These are phyloP conservation scores for Zoanthus solanderi DNA, from an alignment of 92 coral and sea anemone species.

Conservation along the genomic window DNA sequence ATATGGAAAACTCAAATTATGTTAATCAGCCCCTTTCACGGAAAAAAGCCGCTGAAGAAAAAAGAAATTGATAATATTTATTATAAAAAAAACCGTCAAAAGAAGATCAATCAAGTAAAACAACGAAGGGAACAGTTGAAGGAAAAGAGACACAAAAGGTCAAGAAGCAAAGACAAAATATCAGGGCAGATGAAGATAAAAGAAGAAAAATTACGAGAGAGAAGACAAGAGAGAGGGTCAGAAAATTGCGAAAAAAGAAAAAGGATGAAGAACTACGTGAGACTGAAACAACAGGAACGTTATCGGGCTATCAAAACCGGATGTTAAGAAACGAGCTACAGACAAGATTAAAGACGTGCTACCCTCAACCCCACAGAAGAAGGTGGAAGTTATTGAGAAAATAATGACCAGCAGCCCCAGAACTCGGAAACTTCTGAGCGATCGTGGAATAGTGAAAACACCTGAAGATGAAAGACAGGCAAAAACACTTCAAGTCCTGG, in stretches of 20 bases:
- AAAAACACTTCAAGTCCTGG: constrained; percentile 10
- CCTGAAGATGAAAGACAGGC: background rate
- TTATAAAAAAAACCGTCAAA: background rate
- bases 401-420: background rate
- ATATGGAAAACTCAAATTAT: constrained; percentile 6
- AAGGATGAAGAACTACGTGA: background rate
- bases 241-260: background rate
- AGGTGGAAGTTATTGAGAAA: background rate
- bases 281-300: background rate
- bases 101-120: constrained; percentile 15
- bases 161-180: background rate
- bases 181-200: constrained; percentile 1
- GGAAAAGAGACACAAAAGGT: background rate
- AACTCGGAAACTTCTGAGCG: background rate
- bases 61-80: background rate
- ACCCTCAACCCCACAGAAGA: background rate
- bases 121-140: constrained; percentile 15
- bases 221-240: background rate
- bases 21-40: constrained; percentile 14
- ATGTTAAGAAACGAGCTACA: background rate
- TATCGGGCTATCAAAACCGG: background rate
- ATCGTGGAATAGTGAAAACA: constrained; percentile 4
- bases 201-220: background rate
- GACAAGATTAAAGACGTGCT: background rate
- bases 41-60: background rate